Base-by-base conservation (phyloP, 2,888 invertebrate genomes). In the Syrista parreyssii region DNA sequence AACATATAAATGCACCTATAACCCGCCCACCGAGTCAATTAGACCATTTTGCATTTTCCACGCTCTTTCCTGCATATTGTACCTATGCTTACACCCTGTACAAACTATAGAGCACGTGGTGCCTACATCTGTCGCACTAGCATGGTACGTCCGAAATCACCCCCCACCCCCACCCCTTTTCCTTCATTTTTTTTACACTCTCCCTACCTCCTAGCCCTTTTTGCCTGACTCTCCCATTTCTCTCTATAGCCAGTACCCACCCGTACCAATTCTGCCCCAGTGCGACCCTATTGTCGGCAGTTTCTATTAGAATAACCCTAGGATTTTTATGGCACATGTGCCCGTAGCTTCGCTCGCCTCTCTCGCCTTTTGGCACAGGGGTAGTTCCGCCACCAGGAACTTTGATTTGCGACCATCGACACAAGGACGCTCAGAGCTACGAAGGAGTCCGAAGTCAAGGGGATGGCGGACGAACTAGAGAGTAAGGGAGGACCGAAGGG, bases 81-180 rank as follows among this genome's bases (percentile, higher is more conserved):
- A 84, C 82, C 78, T 76, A 81, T 79, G 80, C 81, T 83, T 83
- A 84, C 82, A 86, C 86, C 84, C 84, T 84, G 84, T n/a, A 71
- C 75, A 34, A 78, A 75, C 72, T 73, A 75, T 73, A 69, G 75
- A 85, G 87, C 88, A 88, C 89, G 89, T 88, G 88, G 85, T 87
- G 85, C 86, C 84, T 87, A 84, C 89, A 89, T 89, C 89, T 89
- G 89, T 89, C 88, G 88, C 86, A 85, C 85, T 85, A 82, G 82
- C 83, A 83, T 83, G 81, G 68, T 33, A 68, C 68, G 55, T 31
- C 33, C 78, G 79, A 75, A 23, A 55, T 75, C 74, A 78, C 79
- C 82, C 77, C 23, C 77, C 80, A 78, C 83, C 81, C 82, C 83
- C 77, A 1, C 79, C 83, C 80, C 82, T 84, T 82, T 79, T 79